phyloP scores from a whole-genome alignment of 2,888 invertebrate species.

The Cerastis rubricosa region DNA sequence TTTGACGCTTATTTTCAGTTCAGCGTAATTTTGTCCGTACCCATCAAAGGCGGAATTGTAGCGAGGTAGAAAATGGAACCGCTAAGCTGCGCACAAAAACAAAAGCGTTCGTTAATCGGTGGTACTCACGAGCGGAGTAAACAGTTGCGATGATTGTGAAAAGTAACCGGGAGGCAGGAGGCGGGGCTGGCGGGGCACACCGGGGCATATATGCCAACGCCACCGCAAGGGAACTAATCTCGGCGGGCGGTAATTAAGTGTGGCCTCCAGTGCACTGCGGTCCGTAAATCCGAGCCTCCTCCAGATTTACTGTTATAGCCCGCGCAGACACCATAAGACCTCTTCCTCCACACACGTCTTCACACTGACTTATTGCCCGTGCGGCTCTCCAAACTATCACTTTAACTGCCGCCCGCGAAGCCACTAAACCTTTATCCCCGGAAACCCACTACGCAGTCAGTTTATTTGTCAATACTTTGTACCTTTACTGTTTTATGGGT shows the following conservation, averaged over 20 bases:
- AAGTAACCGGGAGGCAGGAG: constrained; percentile 60
- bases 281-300: constrained; percentile 83
- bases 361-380: constrained; percentile 78
- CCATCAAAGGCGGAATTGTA: background rate
- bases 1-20: background rate
- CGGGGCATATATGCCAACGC: constrained; percentile 73
- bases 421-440: constrained; percentile 72
- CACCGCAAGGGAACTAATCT: constrained; percentile 81
- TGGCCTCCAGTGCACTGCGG: constrained; percentile 75
- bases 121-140: constrained; percentile 9
- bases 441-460: constrained; percentile 59
- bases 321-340: constrained; percentile 78
- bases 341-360: constrained; percentile 75
- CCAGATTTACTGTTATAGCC: constrained; percentile 90
- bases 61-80: background rate
- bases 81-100: constrained; percentile 2
- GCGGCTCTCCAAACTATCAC: constrained; percentile 75
- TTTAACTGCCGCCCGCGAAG: constrained; percentile 74
- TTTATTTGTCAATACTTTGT: constrained; percentile 66
- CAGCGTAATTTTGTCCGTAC: background rate
- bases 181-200: constrained; percentile 54
- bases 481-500: constrained; percentile 42
- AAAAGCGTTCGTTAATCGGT: constrained; percentile 12
- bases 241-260: constrained; percentile 86
- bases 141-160: constrained; percentile 63